Evolutionary conservation across 1,140 invertebrate genomes (phyloP).

Genomic region (Fopius arisanus): DNA sequence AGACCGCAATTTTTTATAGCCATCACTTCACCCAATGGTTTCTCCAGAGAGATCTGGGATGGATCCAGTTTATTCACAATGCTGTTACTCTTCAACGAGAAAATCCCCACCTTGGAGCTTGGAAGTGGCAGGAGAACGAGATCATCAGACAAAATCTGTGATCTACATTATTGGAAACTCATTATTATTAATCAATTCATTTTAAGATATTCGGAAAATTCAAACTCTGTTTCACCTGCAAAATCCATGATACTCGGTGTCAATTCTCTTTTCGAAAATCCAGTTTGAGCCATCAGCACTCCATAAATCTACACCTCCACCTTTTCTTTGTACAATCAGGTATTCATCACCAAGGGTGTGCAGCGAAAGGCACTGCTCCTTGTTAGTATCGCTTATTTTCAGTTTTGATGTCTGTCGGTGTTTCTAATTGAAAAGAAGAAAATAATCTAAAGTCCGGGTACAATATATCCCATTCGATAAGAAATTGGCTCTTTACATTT

Average conservation of each 20-base stretch:
- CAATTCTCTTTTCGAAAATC: slow-evolving; percentile 64
- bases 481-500: too few relatives aligned
- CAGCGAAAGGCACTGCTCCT: slow-evolving; percentile 67
- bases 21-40: slow-evolving; percentile 70
- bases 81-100: slow-evolving; percentile 67
- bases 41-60: slow-evolving; percentile 49
- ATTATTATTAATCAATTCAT: slow-evolving; percentile 27
- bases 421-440: slow-evolving; percentile 57
- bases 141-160: slow-evolving; percentile 69
- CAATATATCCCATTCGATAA: too few relatives aligned
- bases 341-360: slow-evolving; percentile 66
- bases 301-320: slow-evolving; percentile 73
- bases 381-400: slow-evolving; percentile 56
- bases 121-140: slow-evolving; percentile 71
- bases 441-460: neutral
- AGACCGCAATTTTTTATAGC: slow-evolving; percentile 69
- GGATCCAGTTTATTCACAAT: slow-evolving; percentile 61
- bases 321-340: slow-evolving; percentile 75
- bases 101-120: slow-evolving; percentile 70
- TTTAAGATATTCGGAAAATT: too few relatives aligned
- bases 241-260: slow-evolving; percentile 71
- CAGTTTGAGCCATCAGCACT: slow-evolving; percentile 69
- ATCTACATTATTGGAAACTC: slow-evolving; percentile 40
- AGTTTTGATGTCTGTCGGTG: slow-evolving; percentile 70
- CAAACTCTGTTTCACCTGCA: slow-evolving; percentile 67